Percentiles rank a stretch among this genome's conserved stretches.
Conservation (phyloP, 1,140 invertebrate genomes). For the Plutomurus gul region DNA sequence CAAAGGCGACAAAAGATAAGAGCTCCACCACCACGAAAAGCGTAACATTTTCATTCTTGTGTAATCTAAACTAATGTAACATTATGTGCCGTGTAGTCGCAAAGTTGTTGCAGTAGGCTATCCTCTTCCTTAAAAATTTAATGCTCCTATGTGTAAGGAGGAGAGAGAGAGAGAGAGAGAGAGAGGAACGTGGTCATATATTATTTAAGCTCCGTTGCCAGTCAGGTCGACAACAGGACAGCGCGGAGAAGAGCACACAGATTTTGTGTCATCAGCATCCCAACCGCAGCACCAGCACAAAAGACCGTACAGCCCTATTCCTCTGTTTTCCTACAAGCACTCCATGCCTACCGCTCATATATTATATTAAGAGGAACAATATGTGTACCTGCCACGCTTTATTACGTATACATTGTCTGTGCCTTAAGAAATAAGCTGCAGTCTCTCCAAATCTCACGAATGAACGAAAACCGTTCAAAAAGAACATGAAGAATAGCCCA, state of each 20-base stretch:
- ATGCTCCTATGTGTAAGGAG: no score
- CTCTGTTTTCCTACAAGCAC: no score
- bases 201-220: not conserved
- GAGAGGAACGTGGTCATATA: no score
- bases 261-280: not conserved
- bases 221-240: not conserved
- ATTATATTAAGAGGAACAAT: no score
- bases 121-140: no score
- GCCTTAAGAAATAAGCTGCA: not conserved
- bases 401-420: not conserved
- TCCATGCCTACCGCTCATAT: no score
- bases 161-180: no score
- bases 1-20: conserved; percentile 8
- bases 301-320: no score
- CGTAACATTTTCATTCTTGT: not conserved
- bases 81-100: no score
- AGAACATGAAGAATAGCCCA: not conserved
- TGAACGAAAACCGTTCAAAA: not conserved
- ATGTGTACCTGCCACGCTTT: no score
- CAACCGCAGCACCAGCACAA: not conserved
- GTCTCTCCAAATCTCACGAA: not conserved
- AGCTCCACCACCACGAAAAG: not conserved
- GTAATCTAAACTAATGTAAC: not conserved
- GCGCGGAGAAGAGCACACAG: not conserved
- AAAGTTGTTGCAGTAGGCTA: not conserved